Evolutionary conservation across 2,113 vertebrate genomes (phyloP).

Genomic region (Macrotus californicus): DNA sequence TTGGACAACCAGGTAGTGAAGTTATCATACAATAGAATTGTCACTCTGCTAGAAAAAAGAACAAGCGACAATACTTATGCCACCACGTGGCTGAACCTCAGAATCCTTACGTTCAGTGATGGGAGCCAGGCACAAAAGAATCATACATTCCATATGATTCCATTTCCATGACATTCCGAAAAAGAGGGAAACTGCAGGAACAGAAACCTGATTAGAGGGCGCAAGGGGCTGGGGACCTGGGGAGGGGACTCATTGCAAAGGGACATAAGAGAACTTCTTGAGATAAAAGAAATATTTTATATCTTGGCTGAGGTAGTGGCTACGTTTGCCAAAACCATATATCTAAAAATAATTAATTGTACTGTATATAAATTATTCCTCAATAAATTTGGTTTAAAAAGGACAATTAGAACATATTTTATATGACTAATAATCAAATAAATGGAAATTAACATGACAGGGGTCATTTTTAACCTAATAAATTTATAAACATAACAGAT

Average conservation of each 20-base stretch:
- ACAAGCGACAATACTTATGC: too few species aligned
- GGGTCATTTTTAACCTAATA: neutral
- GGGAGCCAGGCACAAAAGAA: neutral
- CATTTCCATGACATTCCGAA: neutral
- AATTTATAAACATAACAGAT: neutral
- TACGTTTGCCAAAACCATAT: neutral
- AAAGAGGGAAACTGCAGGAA: neutral
- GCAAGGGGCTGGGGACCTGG: too few species aligned
- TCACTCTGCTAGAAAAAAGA: neutral
- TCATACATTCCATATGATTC: neutral
- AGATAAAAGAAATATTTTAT: neutral
- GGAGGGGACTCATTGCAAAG: neutral
- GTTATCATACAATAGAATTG: neutral
- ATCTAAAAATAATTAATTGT: neutral
- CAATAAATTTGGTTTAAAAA: neutral
- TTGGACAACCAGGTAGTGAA: neutral
- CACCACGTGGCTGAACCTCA: neutral
- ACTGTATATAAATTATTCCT: neutral
- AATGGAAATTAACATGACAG: neutral
- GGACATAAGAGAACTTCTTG: neutral
- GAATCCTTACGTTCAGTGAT: neutral
- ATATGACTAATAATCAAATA: neutral
- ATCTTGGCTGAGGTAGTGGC: neutral
- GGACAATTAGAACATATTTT: neutral
- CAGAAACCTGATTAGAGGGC: neutral